phyloP scores from a whole-genome alignment of 2,113 vertebrate species.

The Cranoglanis bouderius region DNA sequence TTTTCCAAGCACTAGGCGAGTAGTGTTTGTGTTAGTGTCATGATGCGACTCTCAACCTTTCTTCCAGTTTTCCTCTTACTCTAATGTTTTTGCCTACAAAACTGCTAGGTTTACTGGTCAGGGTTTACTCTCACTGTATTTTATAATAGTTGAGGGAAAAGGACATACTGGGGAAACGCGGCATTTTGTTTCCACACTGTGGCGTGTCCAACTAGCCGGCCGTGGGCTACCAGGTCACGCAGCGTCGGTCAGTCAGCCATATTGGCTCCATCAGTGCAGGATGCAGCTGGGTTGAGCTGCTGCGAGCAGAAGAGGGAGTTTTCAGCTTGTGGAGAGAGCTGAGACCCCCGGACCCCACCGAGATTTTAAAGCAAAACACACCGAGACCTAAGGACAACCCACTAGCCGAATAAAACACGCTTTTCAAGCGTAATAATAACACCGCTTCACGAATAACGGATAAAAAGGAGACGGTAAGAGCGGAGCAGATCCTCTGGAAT shows the following conservation, averaged over 20 bases:
- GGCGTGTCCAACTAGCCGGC: background rate
- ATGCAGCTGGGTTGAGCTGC: conserved; percentile 45
- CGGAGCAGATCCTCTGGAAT: background rate
- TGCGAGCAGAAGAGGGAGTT: conserved; percentile 46
- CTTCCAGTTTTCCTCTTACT: background rate
- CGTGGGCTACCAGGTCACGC: conserved; percentile 12
- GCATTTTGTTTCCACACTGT: background rate
- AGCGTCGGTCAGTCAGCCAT: conserved; percentile 57
- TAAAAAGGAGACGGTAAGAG: conserved; percentile 44
- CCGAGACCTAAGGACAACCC: conserved; percentile 16
- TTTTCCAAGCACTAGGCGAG: background rate
- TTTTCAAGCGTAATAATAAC: background rate
- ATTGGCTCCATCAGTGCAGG: conserved; percentile 51
- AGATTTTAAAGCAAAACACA: conserved; percentile 38
- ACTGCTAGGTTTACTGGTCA: too few species aligned
- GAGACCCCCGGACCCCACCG: conserved; percentile 47
- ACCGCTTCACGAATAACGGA: background rate
- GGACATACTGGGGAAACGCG: fast-evolving
- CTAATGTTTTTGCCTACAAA: background rate
- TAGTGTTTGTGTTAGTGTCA: background rate
- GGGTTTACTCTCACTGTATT: background rate
- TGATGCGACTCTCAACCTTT: background rate
- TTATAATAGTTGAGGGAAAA: background rate
- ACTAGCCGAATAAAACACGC: background rate
- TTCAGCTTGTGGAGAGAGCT: conserved; percentile 35